Conservation (phyloP, 1,140 invertebrate species). For the Thrips palmi region DNA sequence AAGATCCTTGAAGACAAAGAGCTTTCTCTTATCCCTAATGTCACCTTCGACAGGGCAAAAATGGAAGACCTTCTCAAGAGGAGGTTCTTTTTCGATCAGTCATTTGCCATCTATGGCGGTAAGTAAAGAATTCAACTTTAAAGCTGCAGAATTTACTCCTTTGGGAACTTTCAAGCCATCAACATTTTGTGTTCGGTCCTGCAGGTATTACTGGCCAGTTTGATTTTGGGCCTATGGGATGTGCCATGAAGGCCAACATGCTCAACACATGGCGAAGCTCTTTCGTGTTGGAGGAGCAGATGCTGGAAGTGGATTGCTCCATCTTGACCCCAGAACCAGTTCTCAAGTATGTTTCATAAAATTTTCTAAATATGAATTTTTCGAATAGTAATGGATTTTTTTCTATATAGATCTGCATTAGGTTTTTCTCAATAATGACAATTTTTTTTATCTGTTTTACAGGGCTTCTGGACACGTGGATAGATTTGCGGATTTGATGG, state of each 20-base stretch:
- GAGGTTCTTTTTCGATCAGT: constrained; percentile 96
- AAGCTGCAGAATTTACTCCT: neutral
- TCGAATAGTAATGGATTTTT: neutral
- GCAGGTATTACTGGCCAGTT: constrained; percentile 58
- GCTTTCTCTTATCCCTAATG: constrained; percentile 55
- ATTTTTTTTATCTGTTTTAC: constrained; percentile 17
- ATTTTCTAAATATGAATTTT: neutral
- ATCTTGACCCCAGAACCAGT: constrained; percentile 94
- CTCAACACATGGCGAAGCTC: constrained; percentile 86
- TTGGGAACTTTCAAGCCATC: constrained; percentile 1
- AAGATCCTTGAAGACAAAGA: constrained; percentile 89
- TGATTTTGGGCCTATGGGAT: constrained; percentile 99
- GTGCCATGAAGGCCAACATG: constrained; percentile 92
- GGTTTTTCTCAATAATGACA: constrained; percentile 6
- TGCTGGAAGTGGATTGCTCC: constrained; percentile 97
- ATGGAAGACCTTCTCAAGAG: constrained; percentile 96
- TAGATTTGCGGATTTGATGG: constrained; percentile 97
- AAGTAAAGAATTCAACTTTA: constrained; percentile 21
- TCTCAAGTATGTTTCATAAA: constrained; percentile 42
- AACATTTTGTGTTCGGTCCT: constrained; percentile 2
- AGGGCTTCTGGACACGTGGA: constrained; percentile 97
- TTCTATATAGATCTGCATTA: no score
- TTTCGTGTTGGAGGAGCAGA: constrained; percentile 94
- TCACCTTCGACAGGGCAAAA: constrained; percentile 72
- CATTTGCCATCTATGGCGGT: constrained; percentile 98